A percentile compares a stretch with the other conserved stretches of the same genome.
phyloP scores from a whole-genome alignment of 1,140 invertebrate genomes.

The Agrilus planipennis region DNA sequence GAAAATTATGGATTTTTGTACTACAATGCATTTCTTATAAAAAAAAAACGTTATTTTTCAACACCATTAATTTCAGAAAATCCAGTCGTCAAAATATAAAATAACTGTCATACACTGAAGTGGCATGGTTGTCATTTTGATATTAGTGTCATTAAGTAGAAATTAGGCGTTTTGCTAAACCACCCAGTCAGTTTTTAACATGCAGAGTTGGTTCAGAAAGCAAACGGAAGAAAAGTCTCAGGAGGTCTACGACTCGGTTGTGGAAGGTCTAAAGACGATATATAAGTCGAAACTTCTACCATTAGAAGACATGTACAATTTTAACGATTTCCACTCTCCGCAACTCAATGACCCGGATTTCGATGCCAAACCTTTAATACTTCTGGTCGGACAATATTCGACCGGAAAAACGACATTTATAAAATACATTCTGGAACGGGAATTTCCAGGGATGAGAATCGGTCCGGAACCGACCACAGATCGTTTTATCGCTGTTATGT shows the following conservation, averaged over 20 bases:
- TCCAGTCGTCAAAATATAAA: too few species aligned
- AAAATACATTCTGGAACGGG: constrained; percentile 47
- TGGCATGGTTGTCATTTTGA: too few species aligned
- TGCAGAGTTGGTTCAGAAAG: constrained; percentile 39
- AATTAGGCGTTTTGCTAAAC: too few species aligned
- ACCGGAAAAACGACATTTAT: constrained; percentile 70
- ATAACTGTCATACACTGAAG: too few species aligned
- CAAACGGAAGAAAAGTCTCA: constrained; percentile 37
- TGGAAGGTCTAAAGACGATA: constrained; percentile 46
- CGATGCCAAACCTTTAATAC: constrained; percentile 61
- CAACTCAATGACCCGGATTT: constrained; percentile 61
- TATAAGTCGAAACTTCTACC: constrained; percentile 56
- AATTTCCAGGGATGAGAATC: constrained; percentile 55
- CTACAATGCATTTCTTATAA: too few species aligned
- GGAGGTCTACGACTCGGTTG: constrained; percentile 36
- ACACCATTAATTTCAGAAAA: too few species aligned
- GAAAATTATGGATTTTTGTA: too few species aligned
- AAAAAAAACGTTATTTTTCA: too few species aligned
- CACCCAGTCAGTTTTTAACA: too few species aligned
- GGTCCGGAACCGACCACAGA: constrained; percentile 57
- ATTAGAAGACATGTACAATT: constrained; percentile 55
- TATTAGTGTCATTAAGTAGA: too few species aligned
- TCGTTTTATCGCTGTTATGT: constrained; percentile 60
- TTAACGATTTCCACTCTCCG: constrained; percentile 66
- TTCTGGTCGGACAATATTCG: constrained; percentile 64